Conservation (phyloP, 2,888 invertebrate species). For the Chalcis sispes region DNA sequence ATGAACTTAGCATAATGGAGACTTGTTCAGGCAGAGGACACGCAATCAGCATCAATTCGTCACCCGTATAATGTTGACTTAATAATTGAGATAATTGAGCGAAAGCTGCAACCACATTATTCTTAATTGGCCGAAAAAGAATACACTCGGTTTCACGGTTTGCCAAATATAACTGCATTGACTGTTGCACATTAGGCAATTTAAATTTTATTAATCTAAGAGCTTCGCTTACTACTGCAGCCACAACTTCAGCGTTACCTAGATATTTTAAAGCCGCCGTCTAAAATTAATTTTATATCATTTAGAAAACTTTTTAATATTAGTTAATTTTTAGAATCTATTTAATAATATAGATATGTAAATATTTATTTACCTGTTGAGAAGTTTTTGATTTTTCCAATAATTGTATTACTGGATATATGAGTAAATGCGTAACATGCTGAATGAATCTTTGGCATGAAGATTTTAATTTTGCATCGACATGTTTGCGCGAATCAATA, state of each 20-base stretch:
- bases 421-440: conserved; percentile 85
- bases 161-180: conserved; percentile 96
- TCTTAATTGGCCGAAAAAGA: conserved; percentile 94
- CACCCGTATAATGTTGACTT: conserved; percentile 86
- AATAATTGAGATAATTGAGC: conserved; percentile 89
- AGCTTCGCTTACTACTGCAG: conserved; percentile 85
- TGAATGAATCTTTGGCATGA: conserved; percentile 93
- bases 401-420: conserved; percentile 85
- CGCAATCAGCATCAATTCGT: conserved; percentile 89
- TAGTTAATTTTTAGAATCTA: background rate
- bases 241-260: conserved; percentile 85
- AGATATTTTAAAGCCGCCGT: conserved; percentile 12
- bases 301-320: background rate
- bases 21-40: conserved; percentile 97
- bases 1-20: conserved; percentile 89
- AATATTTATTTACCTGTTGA: conserved; percentile 17
- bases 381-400: conserved; percentile 79
- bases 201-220: conserved; percentile 88
- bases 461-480: conserved; percentile 93
- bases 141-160: conserved; percentile 98
- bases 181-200: conserved; percentile 88
- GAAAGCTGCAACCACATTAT: conserved; percentile 92
- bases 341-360: background rate
- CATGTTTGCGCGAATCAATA: conserved; percentile 96
- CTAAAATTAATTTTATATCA: background rate